Evolutionary conservation across 2,797 vertebrate species (phyloP).

Genomic region (Sandelia bainsii): DNA sequence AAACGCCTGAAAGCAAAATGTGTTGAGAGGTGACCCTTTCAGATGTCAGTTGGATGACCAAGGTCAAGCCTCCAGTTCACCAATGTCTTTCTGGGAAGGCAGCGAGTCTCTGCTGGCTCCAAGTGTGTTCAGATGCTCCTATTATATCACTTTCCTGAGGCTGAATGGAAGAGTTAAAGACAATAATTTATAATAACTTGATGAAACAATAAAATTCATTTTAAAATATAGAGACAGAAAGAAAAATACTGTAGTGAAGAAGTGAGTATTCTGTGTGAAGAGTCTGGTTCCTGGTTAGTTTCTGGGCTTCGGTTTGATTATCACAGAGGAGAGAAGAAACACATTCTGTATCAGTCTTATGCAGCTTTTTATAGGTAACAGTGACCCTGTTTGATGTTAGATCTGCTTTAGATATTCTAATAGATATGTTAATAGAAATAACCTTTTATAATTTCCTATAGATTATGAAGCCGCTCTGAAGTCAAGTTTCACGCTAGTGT

Average conservation of each 20-base stretch:
- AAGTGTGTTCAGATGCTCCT: not conserved
- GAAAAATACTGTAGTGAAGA: not conserved
- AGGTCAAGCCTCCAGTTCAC: conserved; percentile 22
- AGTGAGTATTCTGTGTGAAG: not conserved
- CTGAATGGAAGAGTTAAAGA: not conserved
- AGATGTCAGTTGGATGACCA: conserved; percentile 18
- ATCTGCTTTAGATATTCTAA: not conserved
- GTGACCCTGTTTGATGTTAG: not conserved
- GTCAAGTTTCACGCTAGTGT: conserved; percentile 2
- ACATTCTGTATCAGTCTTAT: no score
- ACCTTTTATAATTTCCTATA: not conserved
- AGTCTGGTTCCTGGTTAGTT: not conserved
- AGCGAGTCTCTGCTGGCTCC: conserved; percentile 4
- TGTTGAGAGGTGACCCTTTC: not conserved
- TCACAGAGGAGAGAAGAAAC: not conserved
- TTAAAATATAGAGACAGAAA: no score
- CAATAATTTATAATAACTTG: not conserved
- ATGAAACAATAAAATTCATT: no score
- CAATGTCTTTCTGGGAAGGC: conserved; percentile 17
- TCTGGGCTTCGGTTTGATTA: not conserved
- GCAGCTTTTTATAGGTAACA: not conserved
- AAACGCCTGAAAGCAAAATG: conserved; percentile 2
- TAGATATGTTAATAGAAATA: conserved; percentile 1
- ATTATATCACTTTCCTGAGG: not conserved
- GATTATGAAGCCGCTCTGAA: conserved; percentile 18